A percentile compares a stretch with the other conserved stretches of the same genome.
Evolutionary conservation across 2,888 invertebrate species (phyloP).

Genomic region (Helobdella robusta): DNA sequence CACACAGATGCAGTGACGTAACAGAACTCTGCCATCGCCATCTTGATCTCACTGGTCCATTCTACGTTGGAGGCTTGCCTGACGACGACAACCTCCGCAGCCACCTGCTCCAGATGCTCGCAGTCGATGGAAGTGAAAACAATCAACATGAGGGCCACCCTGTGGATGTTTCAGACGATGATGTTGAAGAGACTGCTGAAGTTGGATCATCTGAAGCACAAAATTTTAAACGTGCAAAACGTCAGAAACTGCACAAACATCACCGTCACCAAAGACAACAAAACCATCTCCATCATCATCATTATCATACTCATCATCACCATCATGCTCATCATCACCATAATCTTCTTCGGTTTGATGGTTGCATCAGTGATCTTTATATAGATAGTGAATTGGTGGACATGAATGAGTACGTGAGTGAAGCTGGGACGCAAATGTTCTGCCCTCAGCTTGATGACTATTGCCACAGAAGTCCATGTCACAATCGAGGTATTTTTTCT

Average conservation of each 20-base stretch:
- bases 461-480: slow-evolving; percentile 55
- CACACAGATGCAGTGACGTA: slow-evolving; percentile 50
- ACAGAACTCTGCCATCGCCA: slow-evolving; percentile 60
- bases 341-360: slow-evolving; percentile 70
- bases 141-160: no score
- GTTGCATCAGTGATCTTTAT: slow-evolving; percentile 78
- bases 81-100: no score
- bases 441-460: slow-evolving; percentile 75
- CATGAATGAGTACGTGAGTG: slow-evolving; percentile 56
- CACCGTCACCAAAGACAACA: not conserved
- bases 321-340: no score
- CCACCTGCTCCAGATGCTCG: no score
- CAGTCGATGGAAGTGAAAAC: no score
- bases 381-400: slow-evolving; percentile 78
- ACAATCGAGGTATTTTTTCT: slow-evolving; percentile 28
- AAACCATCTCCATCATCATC: slow-evolving; percentile 36
- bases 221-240: no score
- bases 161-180: no score
- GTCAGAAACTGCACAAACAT: no score
- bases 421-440: slow-evolving; percentile 56
- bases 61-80: slow-evolving; percentile 86
- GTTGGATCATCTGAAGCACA: no score
- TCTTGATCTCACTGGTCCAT: slow-evolving; percentile 76
- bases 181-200: no score
- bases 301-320: no score